These are phyloP conservation scores for Sympetrum striolatum DNA, from an alignment of 2,888 invertebrate genomes.

Conservation along the genomic window DNA sequence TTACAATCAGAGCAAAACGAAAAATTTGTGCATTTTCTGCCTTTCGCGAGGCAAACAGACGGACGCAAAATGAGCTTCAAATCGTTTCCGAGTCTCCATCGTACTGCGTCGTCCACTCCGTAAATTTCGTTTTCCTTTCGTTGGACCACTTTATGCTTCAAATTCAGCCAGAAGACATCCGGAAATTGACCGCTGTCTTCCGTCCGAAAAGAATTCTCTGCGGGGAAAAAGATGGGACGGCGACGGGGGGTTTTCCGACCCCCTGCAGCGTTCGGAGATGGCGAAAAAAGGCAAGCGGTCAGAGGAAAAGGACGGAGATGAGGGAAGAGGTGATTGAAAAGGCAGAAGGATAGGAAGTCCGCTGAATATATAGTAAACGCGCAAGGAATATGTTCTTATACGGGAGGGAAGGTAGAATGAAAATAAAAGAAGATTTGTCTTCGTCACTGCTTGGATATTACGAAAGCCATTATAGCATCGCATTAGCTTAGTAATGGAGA, in stretches of 20 bases:
- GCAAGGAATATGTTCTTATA: too few species aligned
- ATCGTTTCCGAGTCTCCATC: not conserved
- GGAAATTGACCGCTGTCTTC: not conserved
- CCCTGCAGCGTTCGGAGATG: not conserved
- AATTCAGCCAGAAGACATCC: not conserved
- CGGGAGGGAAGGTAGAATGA: too few species aligned
- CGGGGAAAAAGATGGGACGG: not conserved
- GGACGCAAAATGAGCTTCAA: not conserved
- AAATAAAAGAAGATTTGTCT: too few species aligned
- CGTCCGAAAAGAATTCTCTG: not conserved
- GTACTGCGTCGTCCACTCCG: not conserved
- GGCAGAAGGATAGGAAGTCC: not conserved
- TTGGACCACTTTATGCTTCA: not conserved
- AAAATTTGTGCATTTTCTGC: too few species aligned
- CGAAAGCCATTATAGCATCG: too few species aligned
- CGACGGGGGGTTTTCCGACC: not conserved
- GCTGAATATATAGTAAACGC: not conserved
- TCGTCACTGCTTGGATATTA: too few species aligned
- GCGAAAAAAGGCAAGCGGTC: not conserved
- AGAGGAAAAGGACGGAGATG: not conserved
- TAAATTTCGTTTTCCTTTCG: not conserved
- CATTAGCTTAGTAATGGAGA: too few species aligned
- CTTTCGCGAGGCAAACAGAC: too few species aligned
- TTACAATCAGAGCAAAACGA: too few species aligned
- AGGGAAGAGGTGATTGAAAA: not conserved